phyloP scores from a whole-genome alignment of 1,140 invertebrate species.

The Ceratitis capitata region DNA sequence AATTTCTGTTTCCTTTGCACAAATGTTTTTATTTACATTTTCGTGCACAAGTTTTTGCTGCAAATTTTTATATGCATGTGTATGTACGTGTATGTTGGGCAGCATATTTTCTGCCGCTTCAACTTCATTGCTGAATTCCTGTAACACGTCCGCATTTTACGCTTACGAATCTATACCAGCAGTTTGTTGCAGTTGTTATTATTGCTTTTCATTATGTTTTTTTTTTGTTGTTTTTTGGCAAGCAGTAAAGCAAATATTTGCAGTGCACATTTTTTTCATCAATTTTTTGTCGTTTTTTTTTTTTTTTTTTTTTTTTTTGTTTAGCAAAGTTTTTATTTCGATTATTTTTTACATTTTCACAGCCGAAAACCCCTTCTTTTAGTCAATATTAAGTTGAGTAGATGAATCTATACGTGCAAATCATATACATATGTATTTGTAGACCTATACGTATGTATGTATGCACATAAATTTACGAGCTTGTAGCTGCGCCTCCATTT shows the following conservation, averaged over 20 bases:
- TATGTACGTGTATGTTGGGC: neutral
- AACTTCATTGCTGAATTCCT: neutral
- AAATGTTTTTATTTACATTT: neutral
- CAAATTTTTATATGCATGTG: no score
- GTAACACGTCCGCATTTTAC: neutral
- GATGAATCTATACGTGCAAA: neutral
- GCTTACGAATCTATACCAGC: neutral
- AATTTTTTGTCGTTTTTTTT: neutral
- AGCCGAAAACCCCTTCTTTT: neutral
- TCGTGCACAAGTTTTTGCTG: no score
- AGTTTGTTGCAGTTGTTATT: no score
- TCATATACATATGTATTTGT: neutral
- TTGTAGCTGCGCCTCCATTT: neutral
- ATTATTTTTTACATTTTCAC: neutral
- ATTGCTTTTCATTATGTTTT: no score
- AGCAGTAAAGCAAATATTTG: conserved; percentile 27
- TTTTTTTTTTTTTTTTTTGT: neutral
- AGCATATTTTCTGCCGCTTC: neutral
- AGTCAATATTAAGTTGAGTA: neutral
- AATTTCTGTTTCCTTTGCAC: conserved; percentile 12
- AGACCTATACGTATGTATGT: neutral
- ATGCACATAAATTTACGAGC: conserved; percentile 19
- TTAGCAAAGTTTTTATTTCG: neutral
- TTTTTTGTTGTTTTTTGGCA: neutral
- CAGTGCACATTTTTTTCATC: neutral